Evolutionary conservation across 2,888 invertebrate genomes (phyloP), one percentile per base, ranked within the genome.

Genomic region (Plutella xylostella): DNA sequence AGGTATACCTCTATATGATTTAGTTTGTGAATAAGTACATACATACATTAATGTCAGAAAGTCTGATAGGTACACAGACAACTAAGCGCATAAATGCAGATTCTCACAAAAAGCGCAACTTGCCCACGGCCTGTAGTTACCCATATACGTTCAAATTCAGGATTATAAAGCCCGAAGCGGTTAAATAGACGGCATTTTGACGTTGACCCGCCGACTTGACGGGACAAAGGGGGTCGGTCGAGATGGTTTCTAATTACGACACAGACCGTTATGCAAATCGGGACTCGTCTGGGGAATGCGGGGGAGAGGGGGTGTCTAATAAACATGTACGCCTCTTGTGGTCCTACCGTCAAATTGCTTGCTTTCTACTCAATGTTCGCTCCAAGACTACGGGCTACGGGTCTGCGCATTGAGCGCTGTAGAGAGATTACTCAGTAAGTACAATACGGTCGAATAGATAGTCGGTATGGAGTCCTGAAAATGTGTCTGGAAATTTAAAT

Each of bases 161-260:
- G 67, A 72, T 70, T 70, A 71, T 64, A 67, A 62, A 56, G 69
- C 65, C 49, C 58, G 45, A 57, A 61, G 61, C 58, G 65, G 60
- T 67, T 78, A 76, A 79, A 76, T 75, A 69, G 69, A 72, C 71
- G 72, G 70, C 72, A 66, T 73, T 68, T 43, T 69, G 76, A 70
- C 68, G 70, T 65, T 64, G 63, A 62, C 66, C 65, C 60, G 57
- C 64, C 63, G 72, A 67, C 72, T 65, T 65, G 74, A 71, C 71
- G 70, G 69, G 64, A 73, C 78, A 78, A 79, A 78, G 80, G 77
- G 67, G 68, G 66, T 65, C 71, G 70, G 70, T 69, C 71, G 77
- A 80, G 80, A 82, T 75, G 80, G 78, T 78, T 79, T 82, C 80
- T 82, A 83, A 83, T 83, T 83, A 83, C 80, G 75, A 72, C 72